Conservation (phyloP, 2,113 vertebrate species). For the Otus sunia region DNA sequence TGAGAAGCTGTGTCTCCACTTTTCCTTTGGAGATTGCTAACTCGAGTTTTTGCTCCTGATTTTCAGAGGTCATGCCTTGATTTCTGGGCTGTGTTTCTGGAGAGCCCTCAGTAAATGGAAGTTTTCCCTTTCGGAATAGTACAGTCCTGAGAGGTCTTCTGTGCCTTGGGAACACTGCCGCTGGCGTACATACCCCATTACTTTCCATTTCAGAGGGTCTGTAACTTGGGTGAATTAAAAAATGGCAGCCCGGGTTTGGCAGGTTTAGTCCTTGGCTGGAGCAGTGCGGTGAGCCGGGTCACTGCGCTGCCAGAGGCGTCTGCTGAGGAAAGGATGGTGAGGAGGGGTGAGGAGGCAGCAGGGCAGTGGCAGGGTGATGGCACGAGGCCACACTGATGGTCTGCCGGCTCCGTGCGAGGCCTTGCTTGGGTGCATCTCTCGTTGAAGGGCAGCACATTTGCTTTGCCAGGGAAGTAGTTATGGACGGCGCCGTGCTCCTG, state of each 20-base stretch:
- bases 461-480: background rate
- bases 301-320: background rate
- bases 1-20: background rate
- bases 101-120: background rate
- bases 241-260: background rate
- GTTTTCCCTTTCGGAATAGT: background rate
- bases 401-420: background rate
- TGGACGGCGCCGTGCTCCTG: accelerated
- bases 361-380: background rate
- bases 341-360: background rate
- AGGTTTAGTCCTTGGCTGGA: background rate
- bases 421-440: background rate
- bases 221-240: background rate
- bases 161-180: background rate
- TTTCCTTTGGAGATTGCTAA: background rate
- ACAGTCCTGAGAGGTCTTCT: background rate
- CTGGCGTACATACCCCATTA: accelerated
- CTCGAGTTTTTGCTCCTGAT: background rate
- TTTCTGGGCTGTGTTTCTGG: background rate
- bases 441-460: background rate
- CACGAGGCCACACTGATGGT: accelerated
- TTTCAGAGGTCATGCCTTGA: background rate
- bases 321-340: background rate
- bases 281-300: background rate
- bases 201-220: background rate